These are phyloP conservation scores for Zygaena filipendulae DNA, from an alignment of 2,888 invertebrate species.

Conservation along the genomic window DNA sequence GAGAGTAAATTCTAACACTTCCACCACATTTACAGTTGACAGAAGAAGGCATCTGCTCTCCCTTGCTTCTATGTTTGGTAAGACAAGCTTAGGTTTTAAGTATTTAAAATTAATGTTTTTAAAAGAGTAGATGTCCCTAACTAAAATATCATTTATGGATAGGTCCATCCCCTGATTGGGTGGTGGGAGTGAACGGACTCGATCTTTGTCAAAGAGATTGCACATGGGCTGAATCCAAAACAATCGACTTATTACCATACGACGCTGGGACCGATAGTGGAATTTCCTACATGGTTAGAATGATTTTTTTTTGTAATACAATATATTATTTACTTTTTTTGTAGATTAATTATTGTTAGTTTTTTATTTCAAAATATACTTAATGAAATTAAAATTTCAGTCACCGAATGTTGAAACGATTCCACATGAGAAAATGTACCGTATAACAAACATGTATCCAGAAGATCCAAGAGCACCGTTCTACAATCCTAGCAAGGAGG, in stretches of 20 bases:
- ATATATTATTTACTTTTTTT: too few species aligned
- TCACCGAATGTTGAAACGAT: conserved; percentile 81
- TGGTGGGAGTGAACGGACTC: conserved; percentile 90
- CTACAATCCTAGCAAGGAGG: conserved; percentile 75
- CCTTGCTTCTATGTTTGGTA: conserved; percentile 87
- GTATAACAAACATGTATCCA: conserved; percentile 91
- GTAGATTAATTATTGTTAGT: not conserved
- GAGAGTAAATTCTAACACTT: conserved; percentile 84
- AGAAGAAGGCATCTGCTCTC: conserved; percentile 88
- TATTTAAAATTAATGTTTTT: too few species aligned
- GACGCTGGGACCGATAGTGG: conserved; percentile 97
- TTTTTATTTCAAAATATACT: too few species aligned
- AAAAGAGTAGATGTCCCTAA: too few species aligned
- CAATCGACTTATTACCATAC: conserved; percentile 90
- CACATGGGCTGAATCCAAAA: conserved; percentile 87
- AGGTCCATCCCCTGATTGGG: conserved; percentile 99
- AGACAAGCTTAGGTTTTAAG: too few species aligned
- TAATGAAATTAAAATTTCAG: too few species aligned
- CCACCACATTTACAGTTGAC: conserved; percentile 85
- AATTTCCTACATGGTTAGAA: conserved; percentile 85
- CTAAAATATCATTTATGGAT: too few species aligned
- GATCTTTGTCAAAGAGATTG: conserved; percentile 91
- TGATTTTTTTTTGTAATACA: too few species aligned
- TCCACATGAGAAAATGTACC: conserved; percentile 86
- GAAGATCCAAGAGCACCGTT: conserved; percentile 94